Evolutionary conservation across 2,888 invertebrate species (phyloP), one percentile per base, ranked within the genome.

Genomic region (Drosophila rellima): DNA sequence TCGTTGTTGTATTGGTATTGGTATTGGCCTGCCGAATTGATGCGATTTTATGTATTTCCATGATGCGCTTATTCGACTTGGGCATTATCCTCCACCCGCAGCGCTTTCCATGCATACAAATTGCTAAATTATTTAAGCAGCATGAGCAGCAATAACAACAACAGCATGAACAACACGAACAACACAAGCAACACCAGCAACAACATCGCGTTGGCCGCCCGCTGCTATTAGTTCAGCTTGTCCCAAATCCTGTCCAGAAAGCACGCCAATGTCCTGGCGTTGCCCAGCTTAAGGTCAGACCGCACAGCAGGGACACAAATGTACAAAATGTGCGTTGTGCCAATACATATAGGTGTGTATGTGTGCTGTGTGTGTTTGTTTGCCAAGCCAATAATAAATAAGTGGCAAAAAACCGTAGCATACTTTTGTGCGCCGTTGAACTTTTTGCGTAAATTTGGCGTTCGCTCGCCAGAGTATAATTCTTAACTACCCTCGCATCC

Each of bases 51-150:
- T 87, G 78, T 83, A 86, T 83, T 78, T 78, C 82, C 84, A 73
- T 84, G 83, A 87, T 83, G 83, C 83, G 83, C 83, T 87, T 84
- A 83, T 84, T 76, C 88, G 82, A 76, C 82, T 84, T 78, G 63
- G 82, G 86, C 64, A 87, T 87, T 87, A 87, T 74, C 73, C 78
- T 68, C 63, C 76, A 71, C 78, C 78, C 80, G 70, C 82, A 82
- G 76, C 59, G 83, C 85, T 85, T 88, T 79, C 74, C 84, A 88
- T 85, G 84, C 88, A 85, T 85, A 88, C 84, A 85, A 85, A 85
- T 85, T 85, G 88, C 84, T 88, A 88, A 85, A 85, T 85, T 85
- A 85, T 85, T 85, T 85, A 85, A 85, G 84, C 85, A 74, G 56
- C 70, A 70, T 51, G 69, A 59, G 18, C 54, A 61, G 26, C 18